phyloP scores from a whole-genome alignment of 1,140 invertebrate species.

The Plutomurus gul region DNA sequence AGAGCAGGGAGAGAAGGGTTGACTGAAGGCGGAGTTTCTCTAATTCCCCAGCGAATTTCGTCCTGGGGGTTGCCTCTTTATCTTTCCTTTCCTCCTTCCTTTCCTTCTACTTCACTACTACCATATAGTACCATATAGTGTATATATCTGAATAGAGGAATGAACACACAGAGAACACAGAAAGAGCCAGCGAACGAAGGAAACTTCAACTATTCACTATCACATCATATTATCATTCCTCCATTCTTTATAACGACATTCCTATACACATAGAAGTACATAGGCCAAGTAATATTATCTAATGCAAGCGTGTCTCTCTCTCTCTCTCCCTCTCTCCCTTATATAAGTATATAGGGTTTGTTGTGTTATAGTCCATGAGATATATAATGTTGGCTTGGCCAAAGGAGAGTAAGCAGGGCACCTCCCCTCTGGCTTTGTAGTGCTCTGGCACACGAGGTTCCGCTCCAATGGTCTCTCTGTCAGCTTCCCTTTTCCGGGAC shows the following conservation, averaged over 20 bases:
- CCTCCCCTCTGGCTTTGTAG: conserved; percentile 38
- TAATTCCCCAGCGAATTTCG: conserved; percentile 28
- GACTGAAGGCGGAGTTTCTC: neutral
- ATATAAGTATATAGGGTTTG: neutral
- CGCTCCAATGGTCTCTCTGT: conserved; percentile 48
- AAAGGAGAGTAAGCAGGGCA: conserved; percentile 32
- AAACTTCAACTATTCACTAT: too few species aligned
- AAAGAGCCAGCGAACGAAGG: too few species aligned
- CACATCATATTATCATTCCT: too few species aligned
- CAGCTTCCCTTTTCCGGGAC: conserved; percentile 48
- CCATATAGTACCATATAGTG: too few species aligned
- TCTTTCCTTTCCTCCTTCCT: conserved; percentile 13
- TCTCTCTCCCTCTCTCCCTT: too few species aligned
- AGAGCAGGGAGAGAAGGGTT: neutral
- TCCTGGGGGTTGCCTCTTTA: conserved; percentile 26
- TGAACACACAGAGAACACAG: too few species aligned
- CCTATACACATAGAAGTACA: too few species aligned
- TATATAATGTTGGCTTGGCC: conserved; percentile 33
- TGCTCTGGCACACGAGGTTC: conserved; percentile 40
- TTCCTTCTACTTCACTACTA: neutral
- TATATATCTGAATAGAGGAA: too few species aligned
- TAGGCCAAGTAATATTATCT: too few species aligned
- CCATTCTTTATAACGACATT: too few species aligned
- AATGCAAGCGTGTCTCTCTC: too few species aligned
- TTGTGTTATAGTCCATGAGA: neutral